These are phyloP conservation scores for Eudyptes chrysolophus DNA, from an alignment of 2,113 vertebrate species.

Conservation along the genomic window DNA sequence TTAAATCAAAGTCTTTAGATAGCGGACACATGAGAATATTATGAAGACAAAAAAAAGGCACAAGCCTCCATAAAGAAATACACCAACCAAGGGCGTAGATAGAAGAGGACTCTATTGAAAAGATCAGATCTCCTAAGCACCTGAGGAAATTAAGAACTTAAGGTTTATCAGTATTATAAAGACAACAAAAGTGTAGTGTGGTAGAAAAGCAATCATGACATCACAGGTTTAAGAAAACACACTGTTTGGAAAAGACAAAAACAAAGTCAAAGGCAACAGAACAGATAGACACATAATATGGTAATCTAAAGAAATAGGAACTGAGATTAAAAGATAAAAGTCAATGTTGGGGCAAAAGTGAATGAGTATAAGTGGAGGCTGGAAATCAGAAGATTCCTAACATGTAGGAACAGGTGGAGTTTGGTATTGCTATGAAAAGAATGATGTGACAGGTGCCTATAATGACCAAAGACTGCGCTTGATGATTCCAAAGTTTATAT, in stretches of 20 bases:
- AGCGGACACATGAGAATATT: neutral
- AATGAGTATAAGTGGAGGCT: neutral
- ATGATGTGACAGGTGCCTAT: neutral
- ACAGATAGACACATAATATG: neutral
- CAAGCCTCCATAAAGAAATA: neutral
- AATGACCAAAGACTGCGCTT: neutral
- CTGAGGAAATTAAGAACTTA: neutral
- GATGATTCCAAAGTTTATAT: neutral
- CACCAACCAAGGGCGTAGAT: fast-evolving
- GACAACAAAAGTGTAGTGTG: neutral
- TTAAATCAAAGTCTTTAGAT: neutral
- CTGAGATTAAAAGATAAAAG: neutral
- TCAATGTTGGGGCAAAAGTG: neutral
- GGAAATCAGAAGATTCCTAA: neutral
- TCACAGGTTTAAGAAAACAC: neutral
- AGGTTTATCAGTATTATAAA: neutral
- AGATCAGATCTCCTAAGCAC: neutral
- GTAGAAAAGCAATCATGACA: neutral
- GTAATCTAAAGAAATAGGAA: neutral
- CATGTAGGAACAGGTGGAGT: neutral
- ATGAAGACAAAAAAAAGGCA: neutral
- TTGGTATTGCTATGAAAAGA: neutral
- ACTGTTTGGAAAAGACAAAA: neutral
- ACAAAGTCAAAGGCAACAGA: neutral
- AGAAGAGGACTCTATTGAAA: neutral